phyloP scores from a whole-genome alignment of 2,888 invertebrate species.

The Caenorhabditis parvicauda region DNA sequence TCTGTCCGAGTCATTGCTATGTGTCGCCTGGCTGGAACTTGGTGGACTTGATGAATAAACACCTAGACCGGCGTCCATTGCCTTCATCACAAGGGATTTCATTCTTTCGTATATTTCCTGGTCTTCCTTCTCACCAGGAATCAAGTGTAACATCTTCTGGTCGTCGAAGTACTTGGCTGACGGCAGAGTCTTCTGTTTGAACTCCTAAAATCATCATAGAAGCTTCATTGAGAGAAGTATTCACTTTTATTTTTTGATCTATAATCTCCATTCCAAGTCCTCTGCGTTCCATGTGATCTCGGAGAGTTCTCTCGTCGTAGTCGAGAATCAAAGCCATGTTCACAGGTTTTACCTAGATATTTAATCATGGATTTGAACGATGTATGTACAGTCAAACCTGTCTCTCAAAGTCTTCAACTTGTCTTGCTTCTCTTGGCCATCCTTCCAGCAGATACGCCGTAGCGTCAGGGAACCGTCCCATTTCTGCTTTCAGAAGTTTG shows the following conservation, averaged over 20 bases:
- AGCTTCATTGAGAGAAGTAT: no score
- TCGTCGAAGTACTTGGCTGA: slow-evolving; percentile 63
- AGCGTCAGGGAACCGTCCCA: slow-evolving; percentile 52
- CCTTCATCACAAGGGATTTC: slow-evolving; percentile 47
- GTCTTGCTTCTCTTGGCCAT: slow-evolving; percentile 59
- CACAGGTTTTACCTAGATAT: slow-evolving; percentile 41
- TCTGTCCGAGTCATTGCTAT: no score
- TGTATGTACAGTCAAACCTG: slow-evolving; percentile 34
- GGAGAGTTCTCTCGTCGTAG: slow-evolving; percentile 60
- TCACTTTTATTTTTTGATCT: slow-evolving; percentile 37
- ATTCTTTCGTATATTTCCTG: slow-evolving; percentile 56
- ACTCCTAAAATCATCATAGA: slow-evolving; percentile 37
- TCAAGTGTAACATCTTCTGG: slow-evolving; percentile 59
- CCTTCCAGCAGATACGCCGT: slow-evolving; percentile 60
- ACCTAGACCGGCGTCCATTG: slow-evolving; percentile 55
- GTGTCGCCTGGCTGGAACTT: no score
- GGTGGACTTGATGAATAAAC: no score
- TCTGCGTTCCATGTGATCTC: slow-evolving; percentile 57
- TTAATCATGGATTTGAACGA: background rate
- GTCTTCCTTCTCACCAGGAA: slow-evolving; percentile 61
- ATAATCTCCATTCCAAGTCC: slow-evolving; percentile 50
- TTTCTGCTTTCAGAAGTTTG: slow-evolving; percentile 60
- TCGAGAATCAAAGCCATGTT: slow-evolving; percentile 63
- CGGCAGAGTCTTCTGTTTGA: slow-evolving; percentile 62
- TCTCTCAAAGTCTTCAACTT: slow-evolving; percentile 62